Percentiles rank a stretch among this genome's conserved stretches.
phyloP scores from a whole-genome alignment of 2,797 vertebrate species.

The Oreonectes daqikongensis region DNA sequence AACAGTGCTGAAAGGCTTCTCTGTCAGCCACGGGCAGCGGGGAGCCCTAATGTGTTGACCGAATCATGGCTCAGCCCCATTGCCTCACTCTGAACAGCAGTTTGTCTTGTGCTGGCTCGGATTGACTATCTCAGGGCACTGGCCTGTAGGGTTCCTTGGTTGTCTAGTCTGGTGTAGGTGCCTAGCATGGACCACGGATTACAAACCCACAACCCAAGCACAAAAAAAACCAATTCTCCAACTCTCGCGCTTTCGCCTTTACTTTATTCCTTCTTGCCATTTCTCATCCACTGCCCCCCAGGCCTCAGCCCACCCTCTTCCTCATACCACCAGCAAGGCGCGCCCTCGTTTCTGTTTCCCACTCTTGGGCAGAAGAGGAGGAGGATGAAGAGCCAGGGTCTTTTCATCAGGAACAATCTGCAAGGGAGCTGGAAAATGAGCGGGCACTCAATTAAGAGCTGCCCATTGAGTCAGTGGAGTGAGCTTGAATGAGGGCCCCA shows the following conservation, averaged over 20 bases:
- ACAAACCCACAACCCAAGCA: constrained; percentile 53
- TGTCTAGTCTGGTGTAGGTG: constrained; percentile 42
- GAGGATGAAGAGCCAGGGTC: constrained; percentile 79
- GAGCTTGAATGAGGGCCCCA: constrained; percentile 83
- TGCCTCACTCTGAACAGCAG: constrained; percentile 55
- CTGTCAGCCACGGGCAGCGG: constrained; percentile 50
- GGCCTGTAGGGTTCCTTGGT: constrained; percentile 40
- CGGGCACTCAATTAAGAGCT: constrained; percentile 94
- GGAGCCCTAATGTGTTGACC: constrained; percentile 47
- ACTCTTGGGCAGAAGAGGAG: constrained; percentile 79
- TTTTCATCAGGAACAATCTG: constrained; percentile 84
- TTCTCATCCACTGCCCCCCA: constrained; percentile 57
- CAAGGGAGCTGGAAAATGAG: constrained; percentile 84
- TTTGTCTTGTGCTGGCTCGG: constrained; percentile 57
- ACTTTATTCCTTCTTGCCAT: constrained; percentile 56
- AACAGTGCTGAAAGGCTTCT: constrained; percentile 55
- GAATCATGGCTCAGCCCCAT: constrained; percentile 53
- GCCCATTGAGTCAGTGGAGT: constrained; percentile 84
- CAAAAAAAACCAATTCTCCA: constrained; percentile 55
- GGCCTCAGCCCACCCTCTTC: constrained; percentile 69
- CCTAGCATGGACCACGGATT: constrained; percentile 67
- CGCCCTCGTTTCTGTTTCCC: constrained; percentile 79
- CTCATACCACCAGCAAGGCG: constrained; percentile 83
- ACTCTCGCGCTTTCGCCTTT: constrained; percentile 33
- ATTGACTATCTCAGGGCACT: constrained; percentile 48